These are phyloP conservation scores for Catharus bicknelli DNA, from an alignment of 2,113 vertebrate species.

Conservation along the genomic window DNA sequence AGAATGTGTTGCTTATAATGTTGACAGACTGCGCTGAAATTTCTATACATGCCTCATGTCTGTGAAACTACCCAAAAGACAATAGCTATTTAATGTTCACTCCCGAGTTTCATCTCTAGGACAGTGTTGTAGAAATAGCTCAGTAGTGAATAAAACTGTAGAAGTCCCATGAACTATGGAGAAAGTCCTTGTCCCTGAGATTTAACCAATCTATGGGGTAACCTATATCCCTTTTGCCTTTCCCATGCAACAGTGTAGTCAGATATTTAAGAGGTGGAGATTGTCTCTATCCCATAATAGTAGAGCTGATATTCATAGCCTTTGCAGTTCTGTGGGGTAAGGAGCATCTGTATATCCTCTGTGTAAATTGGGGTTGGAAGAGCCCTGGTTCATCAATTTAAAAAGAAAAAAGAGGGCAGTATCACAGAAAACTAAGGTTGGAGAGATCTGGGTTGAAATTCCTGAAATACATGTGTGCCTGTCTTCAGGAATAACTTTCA, in stretches of 20 bases:
- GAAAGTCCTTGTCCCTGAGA: neutral
- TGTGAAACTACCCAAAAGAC: neutral
- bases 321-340: neutral
- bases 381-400: neutral
- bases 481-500: neutral
- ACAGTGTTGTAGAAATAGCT: neutral
- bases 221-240: neutral
- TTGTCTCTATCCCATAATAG: neutral
- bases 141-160: neutral
- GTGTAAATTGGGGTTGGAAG: neutral
- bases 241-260: neutral
- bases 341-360: neutral
- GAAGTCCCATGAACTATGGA: neutral
- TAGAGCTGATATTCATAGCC: neutral
- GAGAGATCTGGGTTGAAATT: neutral
- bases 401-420: no score
- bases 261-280: neutral
- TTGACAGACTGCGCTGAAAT: neutral
- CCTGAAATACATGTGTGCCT: neutral
- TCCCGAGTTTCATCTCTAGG: neutral
- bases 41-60: accelerated
- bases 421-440: neutral
- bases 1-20: neutral
- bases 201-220: neutral
- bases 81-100: neutral